Base-by-base conservation (phyloP, 2,888 invertebrate species). In the Lacanobia wlatinum region DNA sequence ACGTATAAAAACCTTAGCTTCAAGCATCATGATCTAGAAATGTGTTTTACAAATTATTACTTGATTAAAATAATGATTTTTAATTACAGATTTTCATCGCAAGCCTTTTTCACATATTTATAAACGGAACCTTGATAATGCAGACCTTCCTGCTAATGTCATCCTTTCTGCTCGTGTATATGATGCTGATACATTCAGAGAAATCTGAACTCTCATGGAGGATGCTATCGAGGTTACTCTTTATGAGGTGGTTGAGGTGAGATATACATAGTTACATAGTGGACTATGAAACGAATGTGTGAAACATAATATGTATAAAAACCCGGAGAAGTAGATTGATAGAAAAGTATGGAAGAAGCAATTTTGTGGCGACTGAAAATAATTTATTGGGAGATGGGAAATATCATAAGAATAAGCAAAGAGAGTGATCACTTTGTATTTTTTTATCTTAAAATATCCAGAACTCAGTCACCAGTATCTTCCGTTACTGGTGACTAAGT, bases 181-280 rank as follows among this genome's bases (percentile, higher is more conserved):
- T 87, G 62, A 70, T 84, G 59, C 69, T 84, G 60, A 52, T 87
- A 16, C 0, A 76, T 6, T 73, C 85, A 0, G 90, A 89, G 70
- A 86, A 76, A 46, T 75, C 76, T 1, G 18, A 52, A 4, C 34
- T 82, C 0, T 68, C 65, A 1, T 90, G 89, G 89, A 70, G 34
- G 1, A 59, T 71, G 28, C 34, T 90, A 28, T 87, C 86, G 1
- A 86, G 73, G 23, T 67, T 62, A 2, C 66, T 90, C 12, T 12
- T 91, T 1, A 21, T 82, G 43, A 86, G 92, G 46, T 91, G 88
- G 88, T 53, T 89, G 1, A 87, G 92, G 92, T 91, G 4, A 78
- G 67, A 43, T 46, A 52, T n/a, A 21, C 18, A 56, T 10, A 58
- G 12, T 7, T 18, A 58, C 34, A 34, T 10, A 50, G 6, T 38